These are phyloP conservation scores for Junonia oenone DNA, from an alignment of 2,888 invertebrate species.

Conservation along the genomic window DNA sequence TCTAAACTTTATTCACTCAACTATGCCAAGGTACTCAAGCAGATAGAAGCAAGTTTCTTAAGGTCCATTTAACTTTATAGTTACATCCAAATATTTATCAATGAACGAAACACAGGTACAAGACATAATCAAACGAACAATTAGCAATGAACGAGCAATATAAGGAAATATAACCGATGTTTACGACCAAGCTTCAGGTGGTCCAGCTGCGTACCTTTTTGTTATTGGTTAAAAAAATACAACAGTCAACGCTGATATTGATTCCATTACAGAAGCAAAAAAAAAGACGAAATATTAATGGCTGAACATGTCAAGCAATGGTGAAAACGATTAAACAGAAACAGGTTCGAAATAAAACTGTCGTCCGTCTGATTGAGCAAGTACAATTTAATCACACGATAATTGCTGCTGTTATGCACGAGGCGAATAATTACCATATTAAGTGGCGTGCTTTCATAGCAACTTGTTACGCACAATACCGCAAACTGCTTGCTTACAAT, in stretches of 20 bases:
- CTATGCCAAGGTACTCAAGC: neutral
- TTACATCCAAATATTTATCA: too few relatives aligned
- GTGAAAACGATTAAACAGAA: neutral
- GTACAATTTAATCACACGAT: slow-evolving; percentile 20
- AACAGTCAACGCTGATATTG: neutral
- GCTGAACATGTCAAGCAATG: neutral
- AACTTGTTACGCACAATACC: slow-evolving; percentile 16
- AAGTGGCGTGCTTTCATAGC: slow-evolving; percentile 19
- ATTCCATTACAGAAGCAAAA: neutral
- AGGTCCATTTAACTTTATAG: too few relatives aligned
- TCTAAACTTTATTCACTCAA: neutral
- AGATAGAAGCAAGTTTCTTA: neutral
- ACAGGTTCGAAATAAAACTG: slow-evolving; percentile 16
- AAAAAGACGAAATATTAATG: neutral
- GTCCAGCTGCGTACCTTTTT: neutral
- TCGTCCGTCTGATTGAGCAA: slow-evolving; percentile 20
- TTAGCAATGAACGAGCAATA: neutral
- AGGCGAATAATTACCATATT: slow-evolving; percentile 19
- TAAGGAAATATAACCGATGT: neutral
- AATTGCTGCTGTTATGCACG: slow-evolving; percentile 20
- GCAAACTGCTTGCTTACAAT: slow-evolving; percentile 5
- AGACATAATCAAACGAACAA: neutral
- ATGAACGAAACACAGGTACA: too few relatives aligned
- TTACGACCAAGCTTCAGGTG: neutral
- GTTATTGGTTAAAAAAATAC: neutral